Evolutionary conservation across 2,797 vertebrate genomes (phyloP), one percentile per base, ranked within the genome.

Genomic region (Sebastes minor): DNA sequence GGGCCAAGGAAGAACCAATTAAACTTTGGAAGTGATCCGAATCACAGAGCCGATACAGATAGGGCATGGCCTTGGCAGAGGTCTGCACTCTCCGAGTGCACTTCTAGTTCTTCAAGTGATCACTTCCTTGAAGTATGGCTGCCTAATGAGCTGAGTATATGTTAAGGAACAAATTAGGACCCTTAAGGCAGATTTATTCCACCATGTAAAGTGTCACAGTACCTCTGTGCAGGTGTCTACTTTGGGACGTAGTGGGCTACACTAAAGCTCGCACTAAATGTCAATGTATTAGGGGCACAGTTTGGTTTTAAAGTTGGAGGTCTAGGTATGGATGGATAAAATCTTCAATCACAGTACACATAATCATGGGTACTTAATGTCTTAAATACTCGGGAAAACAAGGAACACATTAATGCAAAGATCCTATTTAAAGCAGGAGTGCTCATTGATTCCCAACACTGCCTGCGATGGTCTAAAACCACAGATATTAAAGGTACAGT

Each of bases 81-180:
- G 52, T 22, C n/a, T 22, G 52, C 4, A 10, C 10, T 53, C 52
- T 53, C n/a, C 1, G 4, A 22, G 52, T 53, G n/a, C 20, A 0
- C 52, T 53, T 53, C 52, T 52, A 52, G 46, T 52, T 56, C 57
- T 69, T 73, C 55, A 82, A 61, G 70, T 12, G 66, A 77, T 84
- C 49, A 46, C 70, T 63, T 78, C 64, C 63, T 72, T 25, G 12
- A 80, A 81, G 71, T 81, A 42, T 7, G 8, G 46, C 67, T 56
- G 28, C 70, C 52, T 53, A 81, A 89, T 78, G 73, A 86, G 71
- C 65, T 49, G 63, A 82, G 23, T 63, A 80, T 42, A 69, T 83
- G 76, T 87, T 78, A 52, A 78, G 35, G 64, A 88, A 73, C 49
- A 79, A 83, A 88, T 81, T 23, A 73, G 59, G 74, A 62, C 56